Evolutionary conservation across 2,797 vertebrate species (phyloP).

Genomic region (Chiroxiphia lanceolata): DNA sequence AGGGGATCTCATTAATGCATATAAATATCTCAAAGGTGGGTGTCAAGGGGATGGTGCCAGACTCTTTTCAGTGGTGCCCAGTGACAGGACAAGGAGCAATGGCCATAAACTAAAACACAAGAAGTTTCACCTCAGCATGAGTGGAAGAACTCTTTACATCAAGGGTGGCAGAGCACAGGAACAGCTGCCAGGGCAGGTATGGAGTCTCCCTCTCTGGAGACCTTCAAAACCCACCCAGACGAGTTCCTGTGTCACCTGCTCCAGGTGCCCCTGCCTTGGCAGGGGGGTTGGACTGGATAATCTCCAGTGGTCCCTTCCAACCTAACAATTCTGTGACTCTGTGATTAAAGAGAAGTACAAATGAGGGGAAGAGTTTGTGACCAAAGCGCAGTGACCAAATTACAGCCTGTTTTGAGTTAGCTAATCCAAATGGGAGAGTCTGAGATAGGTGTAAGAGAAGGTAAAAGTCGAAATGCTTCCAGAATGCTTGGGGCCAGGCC

Average conservation of each 20-base stretch:
- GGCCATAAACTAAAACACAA: not conserved
- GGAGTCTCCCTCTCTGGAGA: not conserved
- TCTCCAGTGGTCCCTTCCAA: not conserved
- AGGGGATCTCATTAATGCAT: not conserved
- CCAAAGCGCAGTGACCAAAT: not conserved
- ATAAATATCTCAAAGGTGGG: not conserved
- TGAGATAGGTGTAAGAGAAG: not conserved
- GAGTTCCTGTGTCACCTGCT: not conserved
- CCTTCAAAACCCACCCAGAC: not conserved
- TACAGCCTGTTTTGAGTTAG: not conserved
- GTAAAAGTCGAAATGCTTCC: not conserved
- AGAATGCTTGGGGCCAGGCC: not conserved
- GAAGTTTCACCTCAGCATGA: not conserved
- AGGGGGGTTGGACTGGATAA: not conserved
- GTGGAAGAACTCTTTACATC: not conserved
- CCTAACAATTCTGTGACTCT: no score
- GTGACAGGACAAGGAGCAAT: not conserved
- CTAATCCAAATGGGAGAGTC: not conserved
- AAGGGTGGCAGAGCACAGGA: not conserved
- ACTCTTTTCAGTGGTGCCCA: not conserved
- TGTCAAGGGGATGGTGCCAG: rapidly evolving
- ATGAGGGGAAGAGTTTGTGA: not conserved
- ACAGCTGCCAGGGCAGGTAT: not conserved
- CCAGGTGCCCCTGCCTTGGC: not conserved
- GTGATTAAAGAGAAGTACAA: not conserved